Base-by-base conservation (phyloP, 2,797 vertebrate species). In the Syndactyla subalaris region DNA sequence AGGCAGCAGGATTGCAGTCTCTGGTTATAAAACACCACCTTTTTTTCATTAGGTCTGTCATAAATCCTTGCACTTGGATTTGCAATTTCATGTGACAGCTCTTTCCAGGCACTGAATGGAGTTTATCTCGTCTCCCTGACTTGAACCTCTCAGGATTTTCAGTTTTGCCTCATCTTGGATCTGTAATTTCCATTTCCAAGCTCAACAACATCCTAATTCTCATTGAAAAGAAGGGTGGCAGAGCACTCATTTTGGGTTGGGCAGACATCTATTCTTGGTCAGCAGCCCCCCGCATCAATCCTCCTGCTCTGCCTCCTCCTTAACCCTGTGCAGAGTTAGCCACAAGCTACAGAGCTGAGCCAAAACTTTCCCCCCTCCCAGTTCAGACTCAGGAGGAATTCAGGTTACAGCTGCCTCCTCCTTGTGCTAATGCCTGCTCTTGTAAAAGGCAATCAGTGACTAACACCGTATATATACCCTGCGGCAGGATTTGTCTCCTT, bases 11-110 rank as follows among this genome's bases (percentile, higher is more conserved):
- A 86, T 41, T 86, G 79, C 81, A 61, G 43, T 45, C 52, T 52
- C 63, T 80, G 41, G 62, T 94, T 97, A 96, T 88, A 88, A 95
- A 94, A 92, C 88, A 88, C 13, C 36, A 84, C 17, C 27, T 63
- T 2, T 39, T 34, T 45, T 52, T 80, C n/a, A 73, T 85, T 74
- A 85, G 86, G 34, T 92, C 52, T 93, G 78, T 71, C 94, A 94
- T 52, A 95, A 96, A 95, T 93, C 84, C 90, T 92, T 10, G 4
- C 4, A 2, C 63, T 90, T 89, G 84, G 88, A 95, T 95, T 95
- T 95, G 63, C 86, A 92, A 63, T 95, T 95, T 93, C 90, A 92
- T 82, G 63, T 89, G 93, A 94, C 93, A 95, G 88, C 38, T 91
- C 88, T 93, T 96, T 73, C 83, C 90, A 86, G 62, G 48, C 82